Conservation (phyloP, 1,140 invertebrate species). For the Globodera rostochiensis region DNA sequence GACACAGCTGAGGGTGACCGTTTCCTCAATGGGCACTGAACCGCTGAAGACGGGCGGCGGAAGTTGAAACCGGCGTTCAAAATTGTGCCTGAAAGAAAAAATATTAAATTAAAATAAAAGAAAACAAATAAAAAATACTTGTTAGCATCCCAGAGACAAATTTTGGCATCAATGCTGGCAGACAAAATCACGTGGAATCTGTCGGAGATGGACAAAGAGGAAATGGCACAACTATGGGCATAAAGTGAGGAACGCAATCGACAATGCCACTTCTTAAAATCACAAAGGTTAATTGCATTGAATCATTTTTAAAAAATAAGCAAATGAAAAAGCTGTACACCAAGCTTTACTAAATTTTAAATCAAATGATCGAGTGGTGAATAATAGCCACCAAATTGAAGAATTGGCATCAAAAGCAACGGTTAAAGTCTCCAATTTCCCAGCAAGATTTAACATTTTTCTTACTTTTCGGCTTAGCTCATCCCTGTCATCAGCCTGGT, state of each 20-base stretch:
- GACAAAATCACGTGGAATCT: conserved; percentile 54
- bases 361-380: no score
- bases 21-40: conserved; percentile 30
- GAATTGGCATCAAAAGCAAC: no score
- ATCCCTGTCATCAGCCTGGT: conserved; percentile 20
- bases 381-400: no score
- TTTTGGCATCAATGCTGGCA: conserved; percentile 44
- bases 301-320: no score
- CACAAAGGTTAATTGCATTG: neutral
- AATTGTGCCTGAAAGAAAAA: conserved; percentile 10
- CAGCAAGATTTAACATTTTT: no score
- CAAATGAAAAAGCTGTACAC: no score
- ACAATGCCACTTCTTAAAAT: conserved; percentile 42
- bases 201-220: conserved; percentile 45
- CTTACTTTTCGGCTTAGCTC: no score
- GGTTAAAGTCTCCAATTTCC: no score
- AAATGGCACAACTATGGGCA: conserved; percentile 41
- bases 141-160: conserved; percentile 51
- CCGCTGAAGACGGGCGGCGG: conserved; percentile 24
- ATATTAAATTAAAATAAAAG: conserved; percentile 22
- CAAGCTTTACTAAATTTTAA: no score
- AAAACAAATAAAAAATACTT: conserved; percentile 31
- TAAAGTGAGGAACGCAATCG: conserved; percentile 40
- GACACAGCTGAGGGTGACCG: conserved; percentile 49
- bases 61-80: conserved; percentile 24